Percentiles rank a stretch among this genome's conserved stretches.
Conservation (phyloP, 2,113 vertebrate genomes). For the Typhlomys cinereus region DNA sequence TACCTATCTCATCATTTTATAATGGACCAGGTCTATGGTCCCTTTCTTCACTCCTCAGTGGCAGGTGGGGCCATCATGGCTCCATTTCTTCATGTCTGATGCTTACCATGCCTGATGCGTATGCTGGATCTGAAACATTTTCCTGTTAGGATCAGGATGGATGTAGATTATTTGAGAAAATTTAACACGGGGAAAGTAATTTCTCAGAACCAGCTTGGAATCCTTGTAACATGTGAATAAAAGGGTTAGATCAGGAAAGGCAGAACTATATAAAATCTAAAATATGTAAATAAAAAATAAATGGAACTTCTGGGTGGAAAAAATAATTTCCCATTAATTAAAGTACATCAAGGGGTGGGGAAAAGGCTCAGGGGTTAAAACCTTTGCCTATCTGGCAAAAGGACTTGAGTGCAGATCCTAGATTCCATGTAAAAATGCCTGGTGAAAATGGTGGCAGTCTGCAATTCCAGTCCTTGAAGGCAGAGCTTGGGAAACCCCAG, state of each 20-base stretch:
- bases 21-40: background rate
- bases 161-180: background rate
- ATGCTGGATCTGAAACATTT: background rate
- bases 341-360: too few species aligned
- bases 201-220: background rate
- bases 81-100: background rate
- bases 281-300: background rate
- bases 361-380: too few species aligned
- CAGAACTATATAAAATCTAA: background rate
- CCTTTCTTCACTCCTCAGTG: background rate
- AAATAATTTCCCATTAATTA: slow-evolving; percentile 27
- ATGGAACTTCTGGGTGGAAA: background rate
- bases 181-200: too few species aligned
- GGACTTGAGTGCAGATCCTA: too few species aligned
- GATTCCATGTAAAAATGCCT: too few species aligned
- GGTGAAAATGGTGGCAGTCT: too few species aligned
- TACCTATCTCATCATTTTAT: background rate
- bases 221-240: background rate
- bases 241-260: background rate
- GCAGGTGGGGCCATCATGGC: background rate
- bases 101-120: background rate
- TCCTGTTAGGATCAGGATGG: background rate
- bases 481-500: too few species aligned
- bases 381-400: too few species aligned
- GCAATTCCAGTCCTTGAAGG: too few species aligned